Conservation (phyloP, 2,888 invertebrate species). For the Epistrophe eligans region DNA sequence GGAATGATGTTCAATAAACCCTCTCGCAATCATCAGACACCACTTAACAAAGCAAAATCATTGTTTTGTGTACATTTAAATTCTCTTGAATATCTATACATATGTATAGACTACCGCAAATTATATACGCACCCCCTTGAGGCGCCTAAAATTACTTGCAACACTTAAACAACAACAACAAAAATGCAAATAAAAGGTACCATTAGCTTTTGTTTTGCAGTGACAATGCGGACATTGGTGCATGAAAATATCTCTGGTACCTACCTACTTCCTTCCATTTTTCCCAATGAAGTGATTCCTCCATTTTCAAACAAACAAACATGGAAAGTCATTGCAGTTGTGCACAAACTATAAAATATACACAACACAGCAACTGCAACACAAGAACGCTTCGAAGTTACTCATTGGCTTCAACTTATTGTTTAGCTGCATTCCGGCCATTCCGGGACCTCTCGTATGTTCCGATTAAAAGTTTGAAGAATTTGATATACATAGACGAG, state of each 20-base stretch:
- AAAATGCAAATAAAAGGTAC: constrained; percentile 40
- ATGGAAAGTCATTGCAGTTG: neutral
- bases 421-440: constrained; percentile 62
- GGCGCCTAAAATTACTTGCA: constrained; percentile 56
- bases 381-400: constrained; percentile 42
- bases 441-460: constrained; percentile 52
- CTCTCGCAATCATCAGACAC: constrained; percentile 12
- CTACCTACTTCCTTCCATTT: constrained; percentile 5
- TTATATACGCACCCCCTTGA: constrained; percentile 58
- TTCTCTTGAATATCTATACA: no score
- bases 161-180: constrained; percentile 17
- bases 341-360: neutral
- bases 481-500: neutral
- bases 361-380: neutral
- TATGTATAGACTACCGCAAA: constrained; percentile 30
- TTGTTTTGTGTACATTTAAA: constrained; percentile 1
- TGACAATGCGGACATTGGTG: constrained; percentile 73
- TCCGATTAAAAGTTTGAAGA: constrained; percentile 51
- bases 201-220: constrained; percentile 71
- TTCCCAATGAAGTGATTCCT: constrained; percentile 6
- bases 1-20: constrained; percentile 55
- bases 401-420: constrained; percentile 65
- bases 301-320: neutral
- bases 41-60: neutral
- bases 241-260: constrained; percentile 8